These are phyloP conservation scores for Nemotelus pantherinus DNA, from an alignment of 2,888 invertebrate species.

Conservation along the genomic window DNA sequence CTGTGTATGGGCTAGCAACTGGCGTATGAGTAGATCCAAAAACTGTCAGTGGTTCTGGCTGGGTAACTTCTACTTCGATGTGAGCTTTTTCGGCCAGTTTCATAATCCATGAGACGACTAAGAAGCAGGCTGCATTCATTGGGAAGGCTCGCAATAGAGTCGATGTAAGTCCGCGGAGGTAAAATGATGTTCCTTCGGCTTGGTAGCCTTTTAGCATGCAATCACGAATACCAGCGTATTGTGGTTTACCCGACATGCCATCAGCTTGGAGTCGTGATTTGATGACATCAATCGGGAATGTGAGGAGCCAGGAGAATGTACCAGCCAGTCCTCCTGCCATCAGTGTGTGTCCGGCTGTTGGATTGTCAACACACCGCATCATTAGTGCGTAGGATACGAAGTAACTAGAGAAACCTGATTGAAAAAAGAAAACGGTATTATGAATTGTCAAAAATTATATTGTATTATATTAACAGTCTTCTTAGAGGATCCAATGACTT, in stretches of 20 bases:
- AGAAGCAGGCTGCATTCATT: conserved; percentile 91
- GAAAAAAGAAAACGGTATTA: not conserved
- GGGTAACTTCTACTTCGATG: conserved; percentile 44
- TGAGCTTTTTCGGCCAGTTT: conserved; percentile 51
- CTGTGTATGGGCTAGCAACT: conserved; percentile 9
- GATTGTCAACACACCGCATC: conserved; percentile 66
- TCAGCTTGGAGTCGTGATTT: conserved; percentile 89
- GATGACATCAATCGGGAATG: conserved; percentile 90
- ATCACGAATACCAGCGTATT: conserved; percentile 77
- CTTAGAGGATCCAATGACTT: conserved; percentile 26
- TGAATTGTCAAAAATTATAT: conserved; percentile 7
- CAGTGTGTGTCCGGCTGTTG: conserved; percentile 75
- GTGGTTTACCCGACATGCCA: conserved; percentile 64
- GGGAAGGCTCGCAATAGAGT: conserved; percentile 89
- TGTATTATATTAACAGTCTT: not conserved
- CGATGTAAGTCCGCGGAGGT: conserved; percentile 80
- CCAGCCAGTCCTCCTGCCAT: conserved; percentile 89
- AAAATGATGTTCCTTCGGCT: conserved; percentile 75
- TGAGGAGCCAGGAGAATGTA: conserved; percentile 82
- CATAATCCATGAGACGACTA: conserved; percentile 84
- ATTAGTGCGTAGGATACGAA: conserved; percentile 86
- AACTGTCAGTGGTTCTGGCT: conserved; percentile 46
- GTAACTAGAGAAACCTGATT: conserved; percentile 76
- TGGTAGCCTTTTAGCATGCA: conserved; percentile 77
- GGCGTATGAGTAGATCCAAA: conserved; percentile 44